phyloP scores from a whole-genome alignment of 2,797 vertebrate species.

The Anisognathus igniventris region DNA sequence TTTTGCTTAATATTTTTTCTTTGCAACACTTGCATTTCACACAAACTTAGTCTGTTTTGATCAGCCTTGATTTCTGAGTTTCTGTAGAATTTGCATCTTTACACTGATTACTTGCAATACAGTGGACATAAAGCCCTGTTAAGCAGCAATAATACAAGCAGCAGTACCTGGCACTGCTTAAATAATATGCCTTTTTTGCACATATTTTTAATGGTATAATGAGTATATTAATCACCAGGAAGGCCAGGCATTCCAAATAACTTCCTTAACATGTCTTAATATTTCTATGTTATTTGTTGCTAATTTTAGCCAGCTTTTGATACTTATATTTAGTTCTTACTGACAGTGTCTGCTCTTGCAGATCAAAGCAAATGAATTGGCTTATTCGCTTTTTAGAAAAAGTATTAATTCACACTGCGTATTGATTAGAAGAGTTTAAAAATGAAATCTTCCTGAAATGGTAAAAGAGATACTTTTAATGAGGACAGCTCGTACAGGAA shows the following conservation, averaged over 20 bases:
- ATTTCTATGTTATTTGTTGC: not conserved
- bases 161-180: not conserved
- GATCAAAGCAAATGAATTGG: not conserved
- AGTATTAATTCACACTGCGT: not conserved
- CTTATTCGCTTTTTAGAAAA: not conserved
- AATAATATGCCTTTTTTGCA: not conserved
- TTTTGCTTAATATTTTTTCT: not conserved
- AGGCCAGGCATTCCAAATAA: not conserved
- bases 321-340: not conserved
- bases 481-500: not conserved
- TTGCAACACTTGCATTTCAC: not conserved
- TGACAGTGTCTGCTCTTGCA: not conserved
- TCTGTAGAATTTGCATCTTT: not conserved
- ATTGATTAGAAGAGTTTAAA: not conserved
- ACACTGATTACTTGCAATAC: not conserved
- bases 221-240: not conserved
- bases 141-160: not conserved
- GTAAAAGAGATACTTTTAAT: not conserved
- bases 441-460: not conserved
- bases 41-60: not conserved
- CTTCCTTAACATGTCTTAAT: not conserved
- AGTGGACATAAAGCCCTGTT: not conserved
- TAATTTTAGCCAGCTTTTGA: constrained; percentile 2
- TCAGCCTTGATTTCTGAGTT: not conserved
- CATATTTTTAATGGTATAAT: not conserved